Base-by-base conservation (phyloP, 1,140 invertebrate genomes). In the Bombus impatiens region DNA sequence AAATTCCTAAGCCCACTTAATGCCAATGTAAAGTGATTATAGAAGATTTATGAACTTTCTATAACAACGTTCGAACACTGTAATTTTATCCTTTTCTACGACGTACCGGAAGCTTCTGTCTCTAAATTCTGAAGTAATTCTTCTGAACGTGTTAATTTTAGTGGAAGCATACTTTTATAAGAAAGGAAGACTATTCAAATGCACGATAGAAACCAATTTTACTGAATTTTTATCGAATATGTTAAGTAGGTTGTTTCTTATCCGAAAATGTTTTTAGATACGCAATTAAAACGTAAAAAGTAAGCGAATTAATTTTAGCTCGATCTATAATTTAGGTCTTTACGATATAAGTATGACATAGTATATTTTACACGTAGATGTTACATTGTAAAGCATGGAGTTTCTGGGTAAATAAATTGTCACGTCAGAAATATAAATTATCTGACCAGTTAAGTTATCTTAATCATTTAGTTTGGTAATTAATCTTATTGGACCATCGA, bases 81-180 rank as follows among this genome's bases (percentile, higher is more conserved):
- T 82, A 83, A 77, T 83, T 67, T 47, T 13, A 28, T 67, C 3
- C 59, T 37, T 22, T 44, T 67, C 62, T 62, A 44, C 15, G 53
- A 57, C 4, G n/a, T 44, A 75, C 47, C 71, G 40, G 40, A 76
- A 76, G 42, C 57, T 42, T 22, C 1, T 40, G 62, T 32, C 15
- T 47, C 25, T 47, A 25, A 12, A 10, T 37, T 44, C 35, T 12
- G 32, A 74, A 59, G 10, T 70, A 40, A 40, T 70, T 40, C 22
- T 22, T 70, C 25, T 10, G 28, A 44, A 10, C 67, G 67, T 37
- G 22, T 3, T 25, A 68, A 25, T 22, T 35, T 67, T 8, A 6
- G 2, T 67, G n/a, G 15, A 67, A 67, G 15, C 32, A 9, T 35
- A 67, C 15, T 8, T 35, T 67, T 35, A 32, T 8, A 22, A 35